Conservation (phyloP, 2,797 vertebrate genomes). For the Rallus crepitans region DNA sequence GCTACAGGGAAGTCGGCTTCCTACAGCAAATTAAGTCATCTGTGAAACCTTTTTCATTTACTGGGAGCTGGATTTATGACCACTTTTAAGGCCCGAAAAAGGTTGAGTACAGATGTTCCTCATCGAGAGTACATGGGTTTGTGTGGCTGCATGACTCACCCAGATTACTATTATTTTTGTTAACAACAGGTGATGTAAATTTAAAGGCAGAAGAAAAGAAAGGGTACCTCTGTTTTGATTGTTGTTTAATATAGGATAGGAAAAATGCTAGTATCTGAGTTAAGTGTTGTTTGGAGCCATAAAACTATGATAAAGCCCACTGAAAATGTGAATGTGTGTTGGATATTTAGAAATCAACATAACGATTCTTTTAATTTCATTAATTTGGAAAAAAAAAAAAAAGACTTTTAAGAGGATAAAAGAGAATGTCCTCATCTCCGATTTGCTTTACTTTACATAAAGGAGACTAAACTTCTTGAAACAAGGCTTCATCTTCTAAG, state of each 20-base stretch:
- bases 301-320: neutral
- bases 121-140: neutral
- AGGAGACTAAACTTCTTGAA: neutral
- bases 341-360: neutral
- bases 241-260: neutral
- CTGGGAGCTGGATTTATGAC: constrained; percentile 70
- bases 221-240: neutral
- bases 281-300: neutral
- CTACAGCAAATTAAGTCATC: constrained; percentile 89
- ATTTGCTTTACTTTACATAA: neutral
- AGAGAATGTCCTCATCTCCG: neutral
- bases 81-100: constrained; percentile 18
- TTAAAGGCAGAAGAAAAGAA: neutral
- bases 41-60: constrained; percentile 76
- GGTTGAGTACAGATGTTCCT: constrained; percentile 17
- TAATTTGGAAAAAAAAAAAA: neutral
- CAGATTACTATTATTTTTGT: neutral
- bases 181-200: neutral
- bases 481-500: neutral
- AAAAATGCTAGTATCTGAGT: neutral
- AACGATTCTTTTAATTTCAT: neutral
- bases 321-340: neutral
- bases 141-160: neutral
- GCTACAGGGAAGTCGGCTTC: constrained; percentile 78
- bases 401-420: neutral